Evolutionary conservation across 2,888 invertebrate species (phyloP).

Genomic region (Rotaria sp.): DNA sequence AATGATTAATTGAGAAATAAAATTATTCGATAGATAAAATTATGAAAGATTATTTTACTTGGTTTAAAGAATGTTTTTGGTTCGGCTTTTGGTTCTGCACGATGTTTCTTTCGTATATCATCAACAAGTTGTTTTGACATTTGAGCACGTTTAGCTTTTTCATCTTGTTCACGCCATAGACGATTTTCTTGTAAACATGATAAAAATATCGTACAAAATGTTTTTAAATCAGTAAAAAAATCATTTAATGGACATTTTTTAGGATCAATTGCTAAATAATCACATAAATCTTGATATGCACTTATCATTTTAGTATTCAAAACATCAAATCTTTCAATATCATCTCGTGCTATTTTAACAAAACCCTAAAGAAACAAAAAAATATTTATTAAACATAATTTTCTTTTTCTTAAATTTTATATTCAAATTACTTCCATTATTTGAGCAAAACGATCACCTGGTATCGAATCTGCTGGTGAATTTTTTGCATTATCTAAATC

Average conservation of each 20-base stretch:
- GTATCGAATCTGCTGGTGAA: conserved; percentile 67
- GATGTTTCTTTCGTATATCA: not conserved
- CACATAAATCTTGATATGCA: conserved; percentile 73
- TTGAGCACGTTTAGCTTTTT: conserved; percentile 72
- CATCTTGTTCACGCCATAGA: conserved; percentile 72
- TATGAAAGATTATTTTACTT: not conserved
- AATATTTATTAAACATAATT: conserved; percentile 44
- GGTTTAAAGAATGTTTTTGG: not conserved
- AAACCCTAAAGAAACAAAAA: conserved; percentile 61
- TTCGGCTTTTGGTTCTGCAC: not conserved
- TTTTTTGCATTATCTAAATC: conserved; percentile 67
- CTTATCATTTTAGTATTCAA: conserved; percentile 89
- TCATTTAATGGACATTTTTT: conserved; percentile 88
- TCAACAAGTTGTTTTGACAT: conserved; percentile 54
- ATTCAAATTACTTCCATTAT: conserved; percentile 73
- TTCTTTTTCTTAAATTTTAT: not conserved
- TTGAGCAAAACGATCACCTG: conserved; percentile 71
- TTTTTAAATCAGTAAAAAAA: conserved; percentile 86
- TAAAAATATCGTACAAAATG: conserved; percentile 81
- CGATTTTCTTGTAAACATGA: conserved; percentile 76
- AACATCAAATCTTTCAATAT: conserved; percentile 77
- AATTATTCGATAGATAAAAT: not conserved
- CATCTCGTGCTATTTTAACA: conserved; percentile 71
- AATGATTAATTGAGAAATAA: not conserved
- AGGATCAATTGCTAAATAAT: conserved; percentile 82